Percentiles rank a stretch among this genome's conserved stretches.
phyloP scores from a whole-genome alignment of 2,888 invertebrate genomes.

The Rhyacophila evoluta region DNA sequence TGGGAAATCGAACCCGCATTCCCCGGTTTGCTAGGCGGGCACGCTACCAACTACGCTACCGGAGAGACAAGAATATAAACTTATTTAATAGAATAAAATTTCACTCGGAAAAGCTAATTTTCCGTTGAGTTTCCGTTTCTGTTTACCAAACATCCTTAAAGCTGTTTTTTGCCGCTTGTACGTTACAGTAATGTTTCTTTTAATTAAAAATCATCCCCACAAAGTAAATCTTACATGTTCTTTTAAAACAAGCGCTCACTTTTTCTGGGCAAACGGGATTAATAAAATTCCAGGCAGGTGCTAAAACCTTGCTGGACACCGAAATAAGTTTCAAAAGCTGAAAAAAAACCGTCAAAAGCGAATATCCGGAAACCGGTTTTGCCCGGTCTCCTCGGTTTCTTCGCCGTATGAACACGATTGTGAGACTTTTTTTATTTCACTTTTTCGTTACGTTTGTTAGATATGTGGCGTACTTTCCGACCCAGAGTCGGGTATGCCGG shows the following conservation, averaged over 20 bases:
- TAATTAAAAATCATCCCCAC: background rate
- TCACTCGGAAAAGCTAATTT: no score
- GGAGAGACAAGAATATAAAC: no score
- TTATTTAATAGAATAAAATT: no score
- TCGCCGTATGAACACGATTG: background rate
- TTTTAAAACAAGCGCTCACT: background rate
- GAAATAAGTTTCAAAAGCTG: constrained; percentile 17
- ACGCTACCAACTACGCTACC: no score
- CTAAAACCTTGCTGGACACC: constrained; percentile 2
- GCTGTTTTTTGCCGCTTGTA: background rate
- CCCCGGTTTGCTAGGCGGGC: no score
- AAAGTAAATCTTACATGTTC: constrained; percentile 8
- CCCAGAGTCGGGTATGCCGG: background rate
- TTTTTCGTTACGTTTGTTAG: constrained; percentile 15
- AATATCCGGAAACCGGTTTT: background rate
- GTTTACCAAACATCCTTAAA: background rate
- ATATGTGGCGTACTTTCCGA: constrained; percentile 6
- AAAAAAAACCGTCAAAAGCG: background rate
- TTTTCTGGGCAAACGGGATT: background rate
- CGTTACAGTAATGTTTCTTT: background rate
- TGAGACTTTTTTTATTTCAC: background rate
- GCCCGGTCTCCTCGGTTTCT: background rate
- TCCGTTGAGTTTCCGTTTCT: background rate
- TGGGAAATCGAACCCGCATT: no score
- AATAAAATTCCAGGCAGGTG: constrained; percentile 19